Evolutionary conservation across 2,113 vertebrate genomes (phyloP).

Genomic region (Peucedramus taeniatus): DNA sequence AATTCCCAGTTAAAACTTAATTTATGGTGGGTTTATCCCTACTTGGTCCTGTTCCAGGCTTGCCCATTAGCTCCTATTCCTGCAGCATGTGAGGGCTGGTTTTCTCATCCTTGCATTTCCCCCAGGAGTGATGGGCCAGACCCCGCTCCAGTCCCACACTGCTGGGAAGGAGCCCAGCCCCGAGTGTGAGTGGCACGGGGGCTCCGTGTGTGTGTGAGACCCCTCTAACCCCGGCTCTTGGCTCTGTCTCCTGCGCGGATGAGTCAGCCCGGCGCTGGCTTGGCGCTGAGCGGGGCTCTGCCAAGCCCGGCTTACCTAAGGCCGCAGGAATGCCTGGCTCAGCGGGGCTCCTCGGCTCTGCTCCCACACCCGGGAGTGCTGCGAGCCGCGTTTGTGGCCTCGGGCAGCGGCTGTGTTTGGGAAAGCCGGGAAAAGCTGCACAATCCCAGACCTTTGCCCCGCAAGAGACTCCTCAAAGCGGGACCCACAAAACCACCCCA

Average conservation of each 20-base stretch:
- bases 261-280: slow-evolving; percentile 20
- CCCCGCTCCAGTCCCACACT: neutral
- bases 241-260: neutral
- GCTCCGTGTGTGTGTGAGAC: neutral
- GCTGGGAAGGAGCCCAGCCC: neutral
- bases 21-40: neutral
- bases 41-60: neutral
- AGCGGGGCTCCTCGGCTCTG: neutral
- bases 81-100: neutral
- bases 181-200: fast-evolving
- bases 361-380: neutral
- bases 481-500: neutral
- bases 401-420: neutral
- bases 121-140: fast-evolving
- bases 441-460: neutral
- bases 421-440: neutral
- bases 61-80: neutral
- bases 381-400: neutral
- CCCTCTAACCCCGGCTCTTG: fast-evolving
- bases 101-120: neutral
- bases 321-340: neutral
- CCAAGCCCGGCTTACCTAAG: neutral
- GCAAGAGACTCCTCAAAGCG: neutral
- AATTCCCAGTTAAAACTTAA: neutral
- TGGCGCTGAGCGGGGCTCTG: neutral